Evolutionary conservation across 2,797 vertebrate genomes (phyloP).

Genomic region (Tiaroga cobitis): DNA sequence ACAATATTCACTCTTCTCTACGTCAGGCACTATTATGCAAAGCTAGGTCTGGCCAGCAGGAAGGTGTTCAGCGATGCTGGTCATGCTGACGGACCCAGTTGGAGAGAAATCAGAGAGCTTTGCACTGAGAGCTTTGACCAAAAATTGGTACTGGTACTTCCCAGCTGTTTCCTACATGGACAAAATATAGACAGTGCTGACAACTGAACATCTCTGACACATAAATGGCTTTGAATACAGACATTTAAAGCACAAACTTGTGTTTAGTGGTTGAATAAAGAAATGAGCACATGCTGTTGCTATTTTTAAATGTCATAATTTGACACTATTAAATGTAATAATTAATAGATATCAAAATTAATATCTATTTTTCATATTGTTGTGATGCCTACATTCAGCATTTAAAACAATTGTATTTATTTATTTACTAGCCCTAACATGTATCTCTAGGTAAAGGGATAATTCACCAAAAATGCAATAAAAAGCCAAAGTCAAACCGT

Average conservation of each 20-base stretch:
- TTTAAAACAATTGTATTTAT: neutral
- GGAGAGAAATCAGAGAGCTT: slow-evolving; percentile 4
- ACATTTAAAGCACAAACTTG: neutral
- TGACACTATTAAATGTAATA: neutral
- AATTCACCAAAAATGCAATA: neutral
- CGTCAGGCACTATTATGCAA: slow-evolving; percentile 7
- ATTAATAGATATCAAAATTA: neutral
- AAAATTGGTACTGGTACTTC: neutral
- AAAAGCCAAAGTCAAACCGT: neutral
- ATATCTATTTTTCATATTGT: neutral
- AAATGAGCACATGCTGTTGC: neutral
- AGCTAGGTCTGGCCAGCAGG: slow-evolving; percentile 5
- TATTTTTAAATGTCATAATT: neutral
- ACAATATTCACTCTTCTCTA: slow-evolving; percentile 27
- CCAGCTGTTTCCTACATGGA: slow-evolving; percentile 37
- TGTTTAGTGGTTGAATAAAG: neutral
- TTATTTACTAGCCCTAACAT: neutral
- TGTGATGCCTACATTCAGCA: neutral
- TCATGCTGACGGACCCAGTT: slow-evolving; percentile 1
- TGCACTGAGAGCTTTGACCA: slow-evolving; percentile 28
- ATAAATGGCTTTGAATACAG: neutral
- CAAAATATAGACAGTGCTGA: neutral
- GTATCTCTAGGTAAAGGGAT: neutral
- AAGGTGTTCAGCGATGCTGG: slow-evolving; percentile 9
- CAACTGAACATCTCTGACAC: neutral